Percentiles rank a stretch among this genome's conserved stretches.
These are phyloP conservation scores for Caiman crocodilus DNA, from an alignment of 2,797 vertebrate species.

Conservation along the genomic window DNA sequence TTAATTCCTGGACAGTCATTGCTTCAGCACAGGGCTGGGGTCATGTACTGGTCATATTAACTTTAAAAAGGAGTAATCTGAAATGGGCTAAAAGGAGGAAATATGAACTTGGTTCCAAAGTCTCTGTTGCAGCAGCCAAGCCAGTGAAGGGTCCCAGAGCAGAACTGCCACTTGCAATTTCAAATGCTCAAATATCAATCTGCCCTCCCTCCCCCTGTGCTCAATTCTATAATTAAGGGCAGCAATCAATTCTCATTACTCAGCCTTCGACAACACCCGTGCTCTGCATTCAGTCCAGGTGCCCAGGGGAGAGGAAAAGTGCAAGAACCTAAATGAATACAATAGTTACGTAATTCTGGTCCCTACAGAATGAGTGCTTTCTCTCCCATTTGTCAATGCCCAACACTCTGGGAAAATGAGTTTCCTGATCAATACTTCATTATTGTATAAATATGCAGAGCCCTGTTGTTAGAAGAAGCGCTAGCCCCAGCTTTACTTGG, in stretches of 20 bases:
- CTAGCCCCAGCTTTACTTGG: not conserved
- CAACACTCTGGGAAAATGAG: not conserved
- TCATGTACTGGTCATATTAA: not conserved
- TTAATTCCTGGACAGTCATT: conserved; percentile 53
- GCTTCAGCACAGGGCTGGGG: not conserved
- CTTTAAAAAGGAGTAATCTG: not conserved
- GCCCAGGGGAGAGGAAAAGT: not conserved
- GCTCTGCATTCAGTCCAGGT: not conserved
- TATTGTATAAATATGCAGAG: not conserved
- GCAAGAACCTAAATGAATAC: not conserved
- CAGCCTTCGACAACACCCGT: not conserved
- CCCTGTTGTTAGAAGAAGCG: not conserved
- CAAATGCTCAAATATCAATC: not conserved
- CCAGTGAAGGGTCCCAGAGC: not conserved
- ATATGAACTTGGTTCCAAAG: not conserved
- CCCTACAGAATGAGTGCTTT: too few species aligned
- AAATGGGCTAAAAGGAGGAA: not conserved
- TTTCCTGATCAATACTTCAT: not conserved
- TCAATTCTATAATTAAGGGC: too few species aligned
- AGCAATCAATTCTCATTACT: too few species aligned
- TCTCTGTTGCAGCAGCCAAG: not conserved
- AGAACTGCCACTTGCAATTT: not conserved
- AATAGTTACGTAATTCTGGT: not conserved
- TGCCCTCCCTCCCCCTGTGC: too few species aligned
- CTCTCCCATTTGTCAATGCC: too few species aligned